A percentile compares a stretch with the other conserved stretches of the same genome.
These are phyloP conservation scores for Sternotherus odoratus DNA, from an alignment of 2,797 vertebrate genomes.

Conservation along the genomic window DNA sequence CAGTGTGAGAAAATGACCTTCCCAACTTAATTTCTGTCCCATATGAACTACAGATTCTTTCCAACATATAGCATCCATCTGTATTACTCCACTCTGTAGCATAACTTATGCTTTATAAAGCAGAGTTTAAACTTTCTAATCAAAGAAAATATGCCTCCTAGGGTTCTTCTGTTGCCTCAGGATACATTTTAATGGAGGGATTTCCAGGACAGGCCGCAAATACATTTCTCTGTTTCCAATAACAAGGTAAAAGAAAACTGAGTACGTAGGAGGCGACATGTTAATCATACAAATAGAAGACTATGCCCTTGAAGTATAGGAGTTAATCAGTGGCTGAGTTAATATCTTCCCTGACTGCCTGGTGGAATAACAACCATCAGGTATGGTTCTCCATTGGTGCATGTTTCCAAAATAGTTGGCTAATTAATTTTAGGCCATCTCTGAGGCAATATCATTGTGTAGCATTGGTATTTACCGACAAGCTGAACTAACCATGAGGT, in stretches of 20 bases:
- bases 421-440: background rate
- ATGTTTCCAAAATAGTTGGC: rapidly evolving
- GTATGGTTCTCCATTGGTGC: background rate
- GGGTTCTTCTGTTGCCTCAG: constrained; percentile 11
- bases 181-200: constrained; percentile 55
- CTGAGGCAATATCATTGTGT: background rate
- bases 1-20: background rate
- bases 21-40: background rate
- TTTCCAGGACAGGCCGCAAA: constrained; percentile 45
- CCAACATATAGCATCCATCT: background rate
- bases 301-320: constrained; percentile 17
- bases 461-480: background rate
- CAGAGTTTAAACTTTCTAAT: background rate
- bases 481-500: background rate
- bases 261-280: constrained; percentile 16
- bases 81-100: background rate
- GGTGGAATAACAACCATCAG: background rate
- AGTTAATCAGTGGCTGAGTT: background rate
- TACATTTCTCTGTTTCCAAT: constrained; percentile 32
- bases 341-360: background rate
- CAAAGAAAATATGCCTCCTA: constrained; percentile 17
- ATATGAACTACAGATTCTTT: background rate
- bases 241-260: constrained; percentile 10
- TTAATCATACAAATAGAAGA: background rate
- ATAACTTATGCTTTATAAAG: rapidly evolving